These are phyloP conservation scores for Lamellibrachia satsuma DNA, from an alignment of 2,888 invertebrate species.

Conservation along the genomic window DNA sequence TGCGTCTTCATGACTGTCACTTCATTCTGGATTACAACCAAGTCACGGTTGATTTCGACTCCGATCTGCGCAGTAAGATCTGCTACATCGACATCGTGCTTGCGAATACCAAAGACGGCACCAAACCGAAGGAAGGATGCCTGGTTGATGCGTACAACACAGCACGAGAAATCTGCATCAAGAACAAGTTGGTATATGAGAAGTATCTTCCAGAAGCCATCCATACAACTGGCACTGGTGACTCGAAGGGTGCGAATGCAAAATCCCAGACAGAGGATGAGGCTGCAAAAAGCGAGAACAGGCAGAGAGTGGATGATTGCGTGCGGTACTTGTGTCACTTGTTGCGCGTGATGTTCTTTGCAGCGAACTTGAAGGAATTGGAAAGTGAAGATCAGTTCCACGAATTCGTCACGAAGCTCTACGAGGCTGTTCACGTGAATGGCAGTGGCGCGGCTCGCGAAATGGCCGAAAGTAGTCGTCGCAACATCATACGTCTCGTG, in stretches of 20 bases:
- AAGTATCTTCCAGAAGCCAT: neutral
- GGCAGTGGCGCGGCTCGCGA: constrained; percentile 33
- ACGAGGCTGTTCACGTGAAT: constrained; percentile 39
- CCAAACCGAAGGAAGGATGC: constrained; percentile 38
- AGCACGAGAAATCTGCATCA: constrained; percentile 42
- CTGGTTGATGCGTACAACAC: constrained; percentile 39
- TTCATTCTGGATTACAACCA: constrained; percentile 40
- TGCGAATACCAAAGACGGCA: constrained; percentile 32
- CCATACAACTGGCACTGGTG: neutral
- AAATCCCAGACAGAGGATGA: neutral
- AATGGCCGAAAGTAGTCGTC: constrained; percentile 38
- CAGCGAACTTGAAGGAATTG: constrained; percentile 36
- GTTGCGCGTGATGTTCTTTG: constrained; percentile 41
- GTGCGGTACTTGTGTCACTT: constrained; percentile 40
- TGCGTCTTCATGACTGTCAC: constrained; percentile 39
- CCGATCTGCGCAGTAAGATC: constrained; percentile 42
- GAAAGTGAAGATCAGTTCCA: constrained; percentile 43
- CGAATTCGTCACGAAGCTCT: constrained; percentile 40
- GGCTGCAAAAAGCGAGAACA: neutral
- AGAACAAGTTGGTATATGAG: constrained; percentile 34
- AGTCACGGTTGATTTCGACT: constrained; percentile 35
- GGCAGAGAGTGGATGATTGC: constrained; percentile 34
- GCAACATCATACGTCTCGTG: constrained; percentile 41
- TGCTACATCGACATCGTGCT: constrained; percentile 42
- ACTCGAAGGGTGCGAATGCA: neutral